phyloP scores from a whole-genome alignment of 2,113 vertebrate genomes.

The Solea senegalensis region DNA sequence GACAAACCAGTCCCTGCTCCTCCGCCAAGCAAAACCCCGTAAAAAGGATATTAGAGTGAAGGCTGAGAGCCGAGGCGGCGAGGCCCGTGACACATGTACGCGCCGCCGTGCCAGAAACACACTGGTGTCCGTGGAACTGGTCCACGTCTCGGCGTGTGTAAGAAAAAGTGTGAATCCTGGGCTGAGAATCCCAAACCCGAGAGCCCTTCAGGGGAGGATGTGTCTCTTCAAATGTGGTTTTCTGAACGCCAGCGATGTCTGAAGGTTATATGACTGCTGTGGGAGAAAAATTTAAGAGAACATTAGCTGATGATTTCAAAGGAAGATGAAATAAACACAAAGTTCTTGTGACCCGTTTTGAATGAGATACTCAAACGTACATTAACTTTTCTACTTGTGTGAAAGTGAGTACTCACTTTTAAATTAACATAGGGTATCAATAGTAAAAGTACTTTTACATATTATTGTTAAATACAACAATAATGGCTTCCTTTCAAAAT shows the following conservation, averaged over 20 bases:
- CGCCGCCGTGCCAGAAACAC: constrained; percentile 29
- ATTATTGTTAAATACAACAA: no score
- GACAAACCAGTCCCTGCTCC: neutral
- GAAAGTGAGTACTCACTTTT: no score
- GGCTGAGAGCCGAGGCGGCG: constrained; percentile 38
- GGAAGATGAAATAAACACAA: no score
- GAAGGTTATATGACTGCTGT: no score
- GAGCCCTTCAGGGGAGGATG: constrained; percentile 20
- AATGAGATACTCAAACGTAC: no score
- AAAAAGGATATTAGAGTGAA: constrained; percentile 47
- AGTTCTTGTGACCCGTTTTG: no score
- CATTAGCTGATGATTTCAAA: no score
- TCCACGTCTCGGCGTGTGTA: constrained; percentile 37
- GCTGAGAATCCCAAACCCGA: constrained; percentile 27
- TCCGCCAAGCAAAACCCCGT: constrained; percentile 64
- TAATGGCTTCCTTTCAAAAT: no score
- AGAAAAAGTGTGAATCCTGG: constrained; percentile 51
- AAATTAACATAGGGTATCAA: no score
- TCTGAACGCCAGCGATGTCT: neutral
- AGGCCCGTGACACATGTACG: constrained; percentile 55
- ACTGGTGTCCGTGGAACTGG: neutral
- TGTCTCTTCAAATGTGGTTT: constrained; percentile 20
- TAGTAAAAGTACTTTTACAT: no score
- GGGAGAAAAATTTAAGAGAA: no score
- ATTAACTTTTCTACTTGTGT: no score